Percentiles rank a stretch among this genome's conserved stretches.
Evolutionary conservation across 1,140 invertebrate genomes (phyloP).

Genomic region (Polypedilum pembai): DNA sequence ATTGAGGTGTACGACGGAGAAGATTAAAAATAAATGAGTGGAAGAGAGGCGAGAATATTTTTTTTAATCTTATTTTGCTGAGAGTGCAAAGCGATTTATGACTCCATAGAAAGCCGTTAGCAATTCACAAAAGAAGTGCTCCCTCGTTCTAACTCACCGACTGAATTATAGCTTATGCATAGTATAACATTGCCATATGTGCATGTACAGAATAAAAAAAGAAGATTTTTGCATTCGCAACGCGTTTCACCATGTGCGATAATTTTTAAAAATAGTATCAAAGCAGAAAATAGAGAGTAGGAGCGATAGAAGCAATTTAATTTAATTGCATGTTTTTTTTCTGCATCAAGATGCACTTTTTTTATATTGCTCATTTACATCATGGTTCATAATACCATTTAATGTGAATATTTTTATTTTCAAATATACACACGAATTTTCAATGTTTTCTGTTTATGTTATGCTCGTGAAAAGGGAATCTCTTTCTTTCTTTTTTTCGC

Average conservation of each 20-base stretch:
- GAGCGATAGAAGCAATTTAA: conserved; percentile 23
- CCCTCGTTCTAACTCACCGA: background rate
- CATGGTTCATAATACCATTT: too few species aligned
- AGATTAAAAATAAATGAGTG: background rate
- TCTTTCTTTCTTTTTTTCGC: too few species aligned
- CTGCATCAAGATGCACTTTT: background rate
- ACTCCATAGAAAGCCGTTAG: background rate
- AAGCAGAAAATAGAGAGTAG: background rate
- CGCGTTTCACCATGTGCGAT: conserved; percentile 8
- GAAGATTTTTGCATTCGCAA: background rate
- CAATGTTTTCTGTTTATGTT: conserved; percentile 33
- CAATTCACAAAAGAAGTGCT: background rate
- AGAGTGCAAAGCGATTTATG: conserved; percentile 17
- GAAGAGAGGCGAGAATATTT: background rate
- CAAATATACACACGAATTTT: background rate
- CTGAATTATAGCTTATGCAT: conserved; percentile 12
- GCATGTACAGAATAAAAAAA: background rate
- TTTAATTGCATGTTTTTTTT: conserved; percentile 6
- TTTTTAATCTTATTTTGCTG: background rate
- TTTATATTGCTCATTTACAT: conserved; percentile 25
- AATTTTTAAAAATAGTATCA: conserved; percentile 14
- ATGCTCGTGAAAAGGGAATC: conserved; percentile 35
- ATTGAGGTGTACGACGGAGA: background rate
- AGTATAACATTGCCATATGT: background rate
- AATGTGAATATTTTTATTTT: too few species aligned